Percentiles rank a stretch among this genome's conserved stretches.
These are phyloP conservation scores for Microtus oregoni DNA, from an alignment of 2,113 vertebrate genomes.

Conservation along the genomic window DNA sequence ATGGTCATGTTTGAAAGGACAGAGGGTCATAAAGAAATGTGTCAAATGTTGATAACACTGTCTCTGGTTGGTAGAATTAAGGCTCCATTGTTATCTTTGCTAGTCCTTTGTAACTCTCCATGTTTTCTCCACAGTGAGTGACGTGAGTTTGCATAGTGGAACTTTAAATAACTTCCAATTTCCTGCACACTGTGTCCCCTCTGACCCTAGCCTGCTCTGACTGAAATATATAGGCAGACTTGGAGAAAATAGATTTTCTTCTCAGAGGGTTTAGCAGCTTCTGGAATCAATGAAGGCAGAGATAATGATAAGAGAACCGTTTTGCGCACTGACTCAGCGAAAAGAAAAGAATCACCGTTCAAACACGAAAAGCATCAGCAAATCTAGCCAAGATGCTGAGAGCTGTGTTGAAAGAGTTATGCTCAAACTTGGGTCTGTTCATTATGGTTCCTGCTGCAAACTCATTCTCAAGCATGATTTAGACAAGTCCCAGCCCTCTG, in stretches of 20 bases:
- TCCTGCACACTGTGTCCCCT: conserved; percentile 20
- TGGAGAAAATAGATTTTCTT: conserved; percentile 24
- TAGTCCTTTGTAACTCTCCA: conserved; percentile 28
- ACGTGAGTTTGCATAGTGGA: background rate
- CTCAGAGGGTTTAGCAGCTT: conserved; percentile 52
- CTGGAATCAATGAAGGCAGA: background rate
- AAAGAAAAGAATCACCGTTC: background rate
- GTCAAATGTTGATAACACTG: background rate
- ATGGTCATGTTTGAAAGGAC: background rate
- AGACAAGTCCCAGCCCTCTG: background rate
- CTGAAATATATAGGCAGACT: background rate
- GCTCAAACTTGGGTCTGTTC: background rate
- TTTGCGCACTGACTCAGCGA: background rate
- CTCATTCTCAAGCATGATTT: conserved; percentile 15
- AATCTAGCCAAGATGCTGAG: background rate
- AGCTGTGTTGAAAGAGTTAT: background rate
- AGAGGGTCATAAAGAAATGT: background rate
- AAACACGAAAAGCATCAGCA: background rate
- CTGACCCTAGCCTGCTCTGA: background rate
- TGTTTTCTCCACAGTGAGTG: background rate
- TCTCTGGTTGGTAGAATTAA: background rate
- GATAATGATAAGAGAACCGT: background rate
- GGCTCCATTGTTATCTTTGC: conserved; percentile 12
- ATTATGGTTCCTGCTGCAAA: background rate
- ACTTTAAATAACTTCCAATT: conserved; percentile 57